These are phyloP conservation scores for Ceratothoa steindachneri DNA, from an alignment of 2,888 invertebrate species.

Conservation along the genomic window DNA sequence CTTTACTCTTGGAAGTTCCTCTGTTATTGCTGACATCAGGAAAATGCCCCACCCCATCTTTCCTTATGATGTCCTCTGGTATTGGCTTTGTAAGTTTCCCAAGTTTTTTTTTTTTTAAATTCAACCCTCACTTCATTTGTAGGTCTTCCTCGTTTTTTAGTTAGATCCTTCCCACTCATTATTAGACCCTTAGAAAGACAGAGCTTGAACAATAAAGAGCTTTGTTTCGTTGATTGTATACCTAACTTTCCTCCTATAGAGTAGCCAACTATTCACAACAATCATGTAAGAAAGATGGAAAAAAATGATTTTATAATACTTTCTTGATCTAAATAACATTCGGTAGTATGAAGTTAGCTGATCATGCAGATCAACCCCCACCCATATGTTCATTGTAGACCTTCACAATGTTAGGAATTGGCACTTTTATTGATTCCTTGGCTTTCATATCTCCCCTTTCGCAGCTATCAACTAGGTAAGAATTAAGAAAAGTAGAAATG, in stretches of 20 bases:
- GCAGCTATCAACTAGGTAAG: slow-evolving; percentile 21
- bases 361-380: slow-evolving; percentile 34
- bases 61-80: not conserved
- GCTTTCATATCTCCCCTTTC: slow-evolving; percentile 34
- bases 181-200: not conserved
- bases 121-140: not conserved
- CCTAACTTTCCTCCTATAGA: no score
- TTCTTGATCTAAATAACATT: slow-evolving; percentile 14
- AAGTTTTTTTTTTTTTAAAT: not conserved
- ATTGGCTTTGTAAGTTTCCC: not conserved
- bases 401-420: slow-evolving; percentile 30
- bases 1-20: no score
- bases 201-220: no score
- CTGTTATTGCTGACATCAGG: not conserved
- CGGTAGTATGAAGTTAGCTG: slow-evolving; percentile 21
- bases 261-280: slow-evolving; percentile 18
- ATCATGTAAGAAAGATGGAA: slow-evolving; percentile 21
- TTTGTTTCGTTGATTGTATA: no score
- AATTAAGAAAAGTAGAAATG: not conserved
- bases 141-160: not conserved
- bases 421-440: slow-evolving; percentile 26
- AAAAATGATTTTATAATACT: slow-evolving; percentile 10
- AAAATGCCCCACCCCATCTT: not conserved
- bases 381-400: slow-evolving; percentile 38
- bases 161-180: not conserved